Evolutionary conservation across 2,113 vertebrate genomes (phyloP).

Genomic region (Cinclus mexicanus): DNA sequence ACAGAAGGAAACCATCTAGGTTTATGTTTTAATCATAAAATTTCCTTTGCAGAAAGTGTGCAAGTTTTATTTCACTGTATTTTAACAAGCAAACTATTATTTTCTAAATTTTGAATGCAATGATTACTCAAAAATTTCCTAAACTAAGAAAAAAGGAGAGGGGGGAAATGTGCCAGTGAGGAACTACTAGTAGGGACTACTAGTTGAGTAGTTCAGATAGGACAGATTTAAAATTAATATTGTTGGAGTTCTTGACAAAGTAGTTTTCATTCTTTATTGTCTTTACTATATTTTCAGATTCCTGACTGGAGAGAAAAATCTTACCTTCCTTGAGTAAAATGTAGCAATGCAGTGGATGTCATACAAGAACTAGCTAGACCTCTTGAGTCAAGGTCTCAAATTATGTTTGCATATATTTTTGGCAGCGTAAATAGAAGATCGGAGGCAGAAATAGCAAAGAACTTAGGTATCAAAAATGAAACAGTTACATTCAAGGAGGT

Average conservation of each 20-base stretch:
- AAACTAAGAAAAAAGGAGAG: not conserved
- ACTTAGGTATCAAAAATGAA: not conserved
- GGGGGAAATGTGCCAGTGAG: not conserved
- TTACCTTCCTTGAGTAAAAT: not conserved
- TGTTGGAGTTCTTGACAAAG: not conserved
- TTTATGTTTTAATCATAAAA: not conserved
- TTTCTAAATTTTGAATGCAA: not conserved
- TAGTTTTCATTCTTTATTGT: not conserved
- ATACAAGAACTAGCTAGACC: not conserved
- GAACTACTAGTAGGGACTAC: not conserved
- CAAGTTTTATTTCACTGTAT: not conserved
- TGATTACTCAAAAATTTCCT: not conserved
- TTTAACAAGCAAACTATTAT: not conserved
- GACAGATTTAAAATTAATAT: not conserved
- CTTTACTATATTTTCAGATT: not conserved
- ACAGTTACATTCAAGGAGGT: not conserved
- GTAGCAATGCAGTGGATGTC: not conserved
- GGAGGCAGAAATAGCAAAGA: not conserved
- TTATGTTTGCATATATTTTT: not conserved
- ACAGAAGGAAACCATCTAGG: not conserved
- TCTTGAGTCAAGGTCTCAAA: not conserved
- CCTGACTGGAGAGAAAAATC: not conserved
- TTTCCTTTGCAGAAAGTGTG: not conserved
- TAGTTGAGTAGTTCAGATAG: not conserved
- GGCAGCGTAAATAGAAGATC: not conserved